phyloP scores from a whole-genome alignment of 2,113 vertebrate species.

The Daubentonia madagascariensis region DNA sequence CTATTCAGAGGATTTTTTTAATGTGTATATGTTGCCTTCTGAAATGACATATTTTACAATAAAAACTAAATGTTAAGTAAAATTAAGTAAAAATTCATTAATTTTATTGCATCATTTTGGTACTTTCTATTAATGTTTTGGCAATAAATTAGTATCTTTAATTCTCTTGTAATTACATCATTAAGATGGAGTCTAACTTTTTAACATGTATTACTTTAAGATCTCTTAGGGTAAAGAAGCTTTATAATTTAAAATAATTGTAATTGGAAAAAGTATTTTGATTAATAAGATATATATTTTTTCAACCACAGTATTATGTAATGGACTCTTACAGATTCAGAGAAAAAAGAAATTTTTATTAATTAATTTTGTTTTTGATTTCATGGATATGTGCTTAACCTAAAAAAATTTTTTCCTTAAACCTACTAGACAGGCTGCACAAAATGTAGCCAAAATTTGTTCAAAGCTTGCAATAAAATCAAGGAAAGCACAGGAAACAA shows the following conservation, averaged over 20 bases:
- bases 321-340: not conserved
- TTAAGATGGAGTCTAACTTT: not conserved
- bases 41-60: not conserved
- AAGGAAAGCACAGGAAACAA: not conserved
- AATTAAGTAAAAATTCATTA: not conserved
- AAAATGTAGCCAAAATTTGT: not conserved
- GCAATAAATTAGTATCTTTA: not conserved
- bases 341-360: not conserved
- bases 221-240: not conserved
- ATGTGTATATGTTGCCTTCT: not conserved
- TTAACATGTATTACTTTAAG: not conserved
- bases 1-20: not conserved
- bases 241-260: not conserved
- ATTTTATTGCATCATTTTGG: not conserved
- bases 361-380: not conserved
- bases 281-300: not conserved
- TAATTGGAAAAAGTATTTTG: not conserved
- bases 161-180: not conserved
- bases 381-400: not conserved
- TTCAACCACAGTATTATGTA: not conserved
- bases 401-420: not conserved
- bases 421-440: not conserved
- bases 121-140: not conserved
- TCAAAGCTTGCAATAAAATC: not conserved
- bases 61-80: not conserved